Conservation (phyloP, 2,113 vertebrate genomes). For the Sylvia atricapilla region DNA sequence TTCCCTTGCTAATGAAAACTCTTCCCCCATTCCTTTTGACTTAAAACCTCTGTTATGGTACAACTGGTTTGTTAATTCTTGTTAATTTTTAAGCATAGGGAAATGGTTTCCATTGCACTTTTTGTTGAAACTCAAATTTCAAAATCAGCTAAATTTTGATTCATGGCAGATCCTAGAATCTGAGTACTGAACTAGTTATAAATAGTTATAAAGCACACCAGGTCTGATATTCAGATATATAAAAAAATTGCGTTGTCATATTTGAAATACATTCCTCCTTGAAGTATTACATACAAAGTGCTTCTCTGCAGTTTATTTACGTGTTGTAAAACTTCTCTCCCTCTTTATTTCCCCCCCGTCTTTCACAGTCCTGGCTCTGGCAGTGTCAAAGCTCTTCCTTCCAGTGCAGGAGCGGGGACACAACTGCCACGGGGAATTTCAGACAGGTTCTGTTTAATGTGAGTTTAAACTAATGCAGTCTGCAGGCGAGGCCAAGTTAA, state of each 20-base stretch:
- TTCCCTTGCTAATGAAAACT: not conserved
- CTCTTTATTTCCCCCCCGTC: rapidly evolving
- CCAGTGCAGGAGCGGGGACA: not conserved
- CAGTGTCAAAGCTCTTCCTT: not conserved
- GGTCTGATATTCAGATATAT: not conserved
- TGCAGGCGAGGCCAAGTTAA: not conserved
- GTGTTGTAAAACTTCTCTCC: not conserved
- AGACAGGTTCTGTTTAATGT: not conserved
- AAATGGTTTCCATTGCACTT: not conserved
- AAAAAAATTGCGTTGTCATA: not conserved
- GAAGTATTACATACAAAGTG: not conserved
- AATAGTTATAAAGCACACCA: not conserved
- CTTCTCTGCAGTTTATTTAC: not conserved
- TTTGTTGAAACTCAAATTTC: not conserved
- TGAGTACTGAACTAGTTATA: not conserved
- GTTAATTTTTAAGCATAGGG: not conserved
- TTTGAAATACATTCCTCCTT: not conserved
- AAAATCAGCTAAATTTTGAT: not conserved
- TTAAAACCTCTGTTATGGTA: not conserved
- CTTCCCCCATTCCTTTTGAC: not conserved
- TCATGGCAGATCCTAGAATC: not conserved
- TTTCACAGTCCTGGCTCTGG: not conserved
- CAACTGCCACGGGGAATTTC: not conserved
- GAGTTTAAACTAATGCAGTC: not conserved
- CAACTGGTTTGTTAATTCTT: not conserved